A percentile compares a stretch with the other conserved stretches of the same genome.
phyloP scores from a whole-genome alignment of 2,888 invertebrate genomes.

The Deilephila porcellus region DNA sequence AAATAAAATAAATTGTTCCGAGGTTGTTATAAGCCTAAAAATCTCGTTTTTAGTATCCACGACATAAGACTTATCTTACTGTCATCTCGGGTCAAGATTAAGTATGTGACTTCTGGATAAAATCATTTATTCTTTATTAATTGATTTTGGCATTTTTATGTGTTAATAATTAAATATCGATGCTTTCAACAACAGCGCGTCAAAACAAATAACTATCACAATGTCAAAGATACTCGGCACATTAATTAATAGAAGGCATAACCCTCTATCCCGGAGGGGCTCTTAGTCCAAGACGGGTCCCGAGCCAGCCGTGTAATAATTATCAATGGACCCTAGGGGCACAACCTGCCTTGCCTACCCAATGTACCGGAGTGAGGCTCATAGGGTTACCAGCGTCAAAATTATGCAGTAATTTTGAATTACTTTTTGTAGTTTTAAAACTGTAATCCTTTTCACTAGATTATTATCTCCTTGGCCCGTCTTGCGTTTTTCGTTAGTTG shows the following conservation, averaged over 20 bases:
- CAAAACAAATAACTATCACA: constrained; percentile 62
- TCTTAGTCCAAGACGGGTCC: constrained; percentile 63
- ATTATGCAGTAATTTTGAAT: background rate
- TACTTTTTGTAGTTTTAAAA: background rate
- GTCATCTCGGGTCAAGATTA: no score
- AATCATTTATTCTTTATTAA: no score
- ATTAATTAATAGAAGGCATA: constrained; percentile 72
- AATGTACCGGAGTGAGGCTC: constrained; percentile 30
- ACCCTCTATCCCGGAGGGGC: constrained; percentile 61
- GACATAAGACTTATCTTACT: no score
- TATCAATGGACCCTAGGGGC: constrained; percentile 80
- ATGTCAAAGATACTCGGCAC: constrained; percentile 62
- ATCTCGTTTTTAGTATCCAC: no score
- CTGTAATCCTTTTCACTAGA: no score
- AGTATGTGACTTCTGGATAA: no score
- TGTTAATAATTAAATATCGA: no score
- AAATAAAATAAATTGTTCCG: no score
- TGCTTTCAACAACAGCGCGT: constrained; percentile 16
- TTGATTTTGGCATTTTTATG: no score
- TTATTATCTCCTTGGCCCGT: no score
- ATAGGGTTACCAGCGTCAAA: constrained; percentile 6
- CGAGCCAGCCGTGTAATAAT: constrained; percentile 75
- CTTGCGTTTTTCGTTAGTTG: no score
- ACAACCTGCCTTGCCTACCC: constrained; percentile 45
- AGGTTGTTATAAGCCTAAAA: no score